phyloP scores from a whole-genome alignment of 2,113 vertebrate species.

The Paralichthys olivaceus region DNA sequence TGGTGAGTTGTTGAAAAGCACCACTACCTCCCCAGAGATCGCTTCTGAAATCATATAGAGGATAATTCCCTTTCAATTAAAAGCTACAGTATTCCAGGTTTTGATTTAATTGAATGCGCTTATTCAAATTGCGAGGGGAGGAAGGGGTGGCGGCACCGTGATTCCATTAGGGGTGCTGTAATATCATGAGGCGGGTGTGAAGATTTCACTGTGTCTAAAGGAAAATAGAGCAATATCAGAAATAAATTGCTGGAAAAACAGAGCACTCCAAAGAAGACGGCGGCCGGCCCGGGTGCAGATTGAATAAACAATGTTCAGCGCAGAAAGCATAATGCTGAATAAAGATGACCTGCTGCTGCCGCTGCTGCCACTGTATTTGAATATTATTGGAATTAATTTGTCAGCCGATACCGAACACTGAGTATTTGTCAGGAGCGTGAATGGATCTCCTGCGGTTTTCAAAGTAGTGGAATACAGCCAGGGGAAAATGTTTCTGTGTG shows the following conservation, averaged over 20 bases:
- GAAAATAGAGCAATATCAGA: slow-evolving; percentile 78
- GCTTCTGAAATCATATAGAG: slow-evolving; percentile 80
- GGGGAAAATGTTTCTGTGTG: slow-evolving; percentile 18
- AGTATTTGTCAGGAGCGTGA: slow-evolving; percentile 63
- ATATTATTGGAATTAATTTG: slow-evolving; percentile 77
- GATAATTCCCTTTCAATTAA: slow-evolving; percentile 84
- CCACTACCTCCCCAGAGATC: slow-evolving; percentile 78
- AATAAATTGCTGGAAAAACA: slow-evolving; percentile 77
- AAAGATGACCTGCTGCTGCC: slow-evolving; percentile 68
- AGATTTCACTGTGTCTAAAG: slow-evolving; percentile 68
- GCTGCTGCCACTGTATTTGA: slow-evolving; percentile 51
- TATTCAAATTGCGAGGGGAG: slow-evolving; percentile 69
- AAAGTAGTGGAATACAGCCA: slow-evolving; percentile 33
- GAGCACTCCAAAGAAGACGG: slow-evolving; percentile 68
- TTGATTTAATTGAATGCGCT: slow-evolving; percentile 81
- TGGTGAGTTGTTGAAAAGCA: slow-evolving; percentile 82
- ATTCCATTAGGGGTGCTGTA: slow-evolving; percentile 75
- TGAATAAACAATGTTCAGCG: slow-evolving; percentile 75
- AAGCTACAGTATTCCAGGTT: slow-evolving; percentile 81
- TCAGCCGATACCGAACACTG: slow-evolving; percentile 62
- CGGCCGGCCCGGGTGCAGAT: slow-evolving; percentile 58
- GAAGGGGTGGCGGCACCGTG: slow-evolving; percentile 30
- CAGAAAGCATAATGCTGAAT: slow-evolving; percentile 72
- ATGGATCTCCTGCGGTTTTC: slow-evolving; percentile 48
- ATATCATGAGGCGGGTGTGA: slow-evolving; percentile 71